Conservation (phyloP, 1,140 invertebrate species). For the Drosophila watanabei region DNA sequence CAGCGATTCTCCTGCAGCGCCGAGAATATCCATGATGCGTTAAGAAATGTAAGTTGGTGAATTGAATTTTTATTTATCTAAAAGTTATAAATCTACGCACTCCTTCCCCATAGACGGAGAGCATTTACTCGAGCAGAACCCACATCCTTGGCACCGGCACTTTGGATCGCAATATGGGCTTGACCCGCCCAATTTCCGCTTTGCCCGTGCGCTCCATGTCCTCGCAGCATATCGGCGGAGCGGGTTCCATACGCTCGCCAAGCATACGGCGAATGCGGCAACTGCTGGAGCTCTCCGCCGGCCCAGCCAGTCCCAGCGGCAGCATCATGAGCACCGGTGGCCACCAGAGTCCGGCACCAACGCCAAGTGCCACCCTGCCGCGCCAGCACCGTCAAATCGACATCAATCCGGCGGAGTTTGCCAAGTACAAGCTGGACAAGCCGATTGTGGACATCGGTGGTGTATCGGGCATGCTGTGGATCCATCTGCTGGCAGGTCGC, state of each 20-base stretch:
- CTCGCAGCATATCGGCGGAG: slow-evolving; percentile 88
- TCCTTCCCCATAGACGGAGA: slow-evolving; percentile 87
- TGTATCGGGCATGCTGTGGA: slow-evolving; percentile 95
- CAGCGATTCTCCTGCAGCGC: slow-evolving; percentile 94
- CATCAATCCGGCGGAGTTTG: slow-evolving; percentile 96
- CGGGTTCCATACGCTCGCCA: slow-evolving; percentile 88
- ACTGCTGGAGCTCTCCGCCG: slow-evolving; percentile 90
- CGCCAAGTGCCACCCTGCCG: slow-evolving; percentile 91
- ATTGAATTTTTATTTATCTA: no score
- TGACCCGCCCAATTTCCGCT: slow-evolving; percentile 81
- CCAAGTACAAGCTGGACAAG: slow-evolving; percentile 96
- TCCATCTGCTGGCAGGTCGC: slow-evolving; percentile 95
- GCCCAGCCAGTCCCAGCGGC: slow-evolving; percentile 86
- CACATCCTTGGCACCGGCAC: slow-evolving; percentile 86
- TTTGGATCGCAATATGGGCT: slow-evolving; percentile 86
- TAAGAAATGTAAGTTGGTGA: slow-evolving; percentile 89
- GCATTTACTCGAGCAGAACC: slow-evolving; percentile 87
- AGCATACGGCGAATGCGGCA: slow-evolving; percentile 92
- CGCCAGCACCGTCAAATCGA: slow-evolving; percentile 91
- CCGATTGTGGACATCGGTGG: slow-evolving; percentile 88
- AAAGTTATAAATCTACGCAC: neutral
- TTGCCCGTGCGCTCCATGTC: slow-evolving; percentile 89
- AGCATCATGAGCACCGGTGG: slow-evolving; percentile 87
- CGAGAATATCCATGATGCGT: slow-evolving; percentile 94
- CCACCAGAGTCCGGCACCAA: slow-evolving; percentile 89